These are phyloP conservation scores for Cordilura impudica DNA, from an alignment of 2,888 invertebrate species.

Conservation along the genomic window DNA sequence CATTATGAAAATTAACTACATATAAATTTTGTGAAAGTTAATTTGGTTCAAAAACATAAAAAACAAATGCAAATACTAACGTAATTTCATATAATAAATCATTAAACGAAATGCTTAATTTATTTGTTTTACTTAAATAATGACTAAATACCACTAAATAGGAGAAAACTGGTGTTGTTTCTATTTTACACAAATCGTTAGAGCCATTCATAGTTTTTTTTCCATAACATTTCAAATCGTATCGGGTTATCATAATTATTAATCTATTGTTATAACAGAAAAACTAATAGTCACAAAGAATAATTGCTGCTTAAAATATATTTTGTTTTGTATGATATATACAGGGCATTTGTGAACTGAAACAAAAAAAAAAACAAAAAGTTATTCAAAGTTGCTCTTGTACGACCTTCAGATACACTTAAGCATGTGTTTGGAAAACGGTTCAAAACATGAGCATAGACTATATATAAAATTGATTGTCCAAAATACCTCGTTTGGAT, in stretches of 20 bases:
- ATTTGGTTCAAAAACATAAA: background rate
- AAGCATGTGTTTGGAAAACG: too few species aligned
- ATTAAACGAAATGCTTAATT: slow-evolving; percentile 37
- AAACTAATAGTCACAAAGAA: background rate
- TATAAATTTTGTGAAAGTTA: slow-evolving; percentile 21
- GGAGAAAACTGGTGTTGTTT: background rate
- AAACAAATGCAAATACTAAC: slow-evolving; percentile 1
- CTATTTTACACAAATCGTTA: background rate
- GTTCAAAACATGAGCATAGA: too few species aligned
- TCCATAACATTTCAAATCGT: background rate
- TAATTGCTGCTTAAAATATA: slow-evolving; percentile 25
- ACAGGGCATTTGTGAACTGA: too few species aligned
- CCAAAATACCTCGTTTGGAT: too few species aligned
- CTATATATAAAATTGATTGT: too few species aligned
- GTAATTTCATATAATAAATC: slow-evolving; percentile 35
- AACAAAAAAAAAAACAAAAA: too few species aligned
- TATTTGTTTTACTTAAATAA: slow-evolving; percentile 37
- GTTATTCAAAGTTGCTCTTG: too few species aligned
- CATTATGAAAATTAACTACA: slow-evolving; percentile 36
- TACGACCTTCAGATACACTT: too few species aligned
- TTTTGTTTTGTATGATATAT: slow-evolving; percentile 16
- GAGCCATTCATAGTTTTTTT: background rate
- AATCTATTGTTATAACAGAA: slow-evolving; percentile 36
- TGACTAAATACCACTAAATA: slow-evolving; percentile 3
- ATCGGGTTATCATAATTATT: slow-evolving; percentile 28